phyloP scores from a whole-genome alignment of 2,888 invertebrate genomes.

The Pollenia angustigena region DNA sequence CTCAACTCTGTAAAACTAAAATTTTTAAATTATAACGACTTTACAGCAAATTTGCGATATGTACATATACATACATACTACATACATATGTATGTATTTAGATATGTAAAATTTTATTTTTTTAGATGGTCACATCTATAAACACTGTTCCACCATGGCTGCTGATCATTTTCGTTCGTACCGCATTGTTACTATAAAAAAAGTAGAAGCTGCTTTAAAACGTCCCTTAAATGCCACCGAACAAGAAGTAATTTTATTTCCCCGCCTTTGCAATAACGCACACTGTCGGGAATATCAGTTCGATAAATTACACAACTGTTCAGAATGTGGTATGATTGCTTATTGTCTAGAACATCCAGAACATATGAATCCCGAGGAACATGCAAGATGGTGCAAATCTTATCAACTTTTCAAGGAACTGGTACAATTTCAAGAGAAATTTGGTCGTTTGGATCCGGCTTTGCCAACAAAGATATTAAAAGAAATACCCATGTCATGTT shows the following conservation, averaged over 20 bases:
- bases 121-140: constrained; percentile 86
- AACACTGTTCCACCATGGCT: constrained; percentile 83
- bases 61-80: too few relatives aligned
- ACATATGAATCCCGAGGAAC: constrained; percentile 86
- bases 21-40: neutral
- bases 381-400: constrained; percentile 86
- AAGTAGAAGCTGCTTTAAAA: constrained; percentile 86
- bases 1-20: neutral
- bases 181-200: constrained; percentile 87
- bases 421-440: constrained; percentile 86
- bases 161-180: constrained; percentile 87
- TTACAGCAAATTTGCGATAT: too few relatives aligned
- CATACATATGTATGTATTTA: neutral
- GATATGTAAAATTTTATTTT: constrained; percentile 1
- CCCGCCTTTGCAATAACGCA: constrained; percentile 86
- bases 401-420: constrained; percentile 87
- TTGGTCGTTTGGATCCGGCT: constrained; percentile 86
- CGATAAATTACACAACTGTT: constrained; percentile 85
- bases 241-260: constrained; percentile 88
- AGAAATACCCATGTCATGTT: constrained; percentile 78
- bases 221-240: constrained; percentile 87
- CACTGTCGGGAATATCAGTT: constrained; percentile 86
- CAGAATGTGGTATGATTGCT: constrained; percentile 86
- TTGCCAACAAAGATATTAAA: constrained; percentile 85
- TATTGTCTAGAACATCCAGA: constrained; percentile 85